These are phyloP conservation scores for Sciurus carolinensis DNA, from an alignment of 2,797 vertebrate species.

Conservation along the genomic window DNA sequence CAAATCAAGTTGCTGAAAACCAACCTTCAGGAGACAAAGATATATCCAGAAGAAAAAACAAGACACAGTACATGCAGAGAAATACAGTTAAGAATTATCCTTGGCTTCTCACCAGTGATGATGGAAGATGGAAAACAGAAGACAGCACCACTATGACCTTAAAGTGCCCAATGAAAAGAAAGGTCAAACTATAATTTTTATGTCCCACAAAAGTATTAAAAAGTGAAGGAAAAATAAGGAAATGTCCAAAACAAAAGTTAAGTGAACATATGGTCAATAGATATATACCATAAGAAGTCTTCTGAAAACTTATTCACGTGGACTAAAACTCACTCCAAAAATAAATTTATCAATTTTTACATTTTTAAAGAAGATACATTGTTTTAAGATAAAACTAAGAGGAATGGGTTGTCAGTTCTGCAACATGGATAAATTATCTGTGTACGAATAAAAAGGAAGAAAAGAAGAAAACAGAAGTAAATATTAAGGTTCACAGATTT, in stretches of 20 bases:
- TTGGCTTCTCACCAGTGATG: background rate
- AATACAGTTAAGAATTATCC: constrained; percentile 38
- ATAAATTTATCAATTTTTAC: background rate
- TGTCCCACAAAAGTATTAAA: background rate
- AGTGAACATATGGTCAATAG: background rate
- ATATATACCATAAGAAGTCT: background rate
- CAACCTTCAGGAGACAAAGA: background rate
- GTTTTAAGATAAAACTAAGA: background rate
- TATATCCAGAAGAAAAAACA: background rate
- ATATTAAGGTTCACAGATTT: background rate
- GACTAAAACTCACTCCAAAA: background rate
- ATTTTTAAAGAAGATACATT: background rate
- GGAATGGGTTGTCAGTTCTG: background rate
- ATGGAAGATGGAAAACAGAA: background rate
- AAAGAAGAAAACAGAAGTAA: background rate
- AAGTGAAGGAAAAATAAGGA: background rate
- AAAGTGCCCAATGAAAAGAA: background rate
- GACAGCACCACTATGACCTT: background rate
- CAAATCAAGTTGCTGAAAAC: background rate
- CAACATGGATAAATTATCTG: background rate
- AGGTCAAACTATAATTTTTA: background rate
- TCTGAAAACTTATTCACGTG: background rate
- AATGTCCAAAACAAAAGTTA: background rate
- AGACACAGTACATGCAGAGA: background rate
- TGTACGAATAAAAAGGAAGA: background rate